Base-by-base conservation (phyloP, 2,113 vertebrate genomes). In the Neolamprologus modestus region DNA sequence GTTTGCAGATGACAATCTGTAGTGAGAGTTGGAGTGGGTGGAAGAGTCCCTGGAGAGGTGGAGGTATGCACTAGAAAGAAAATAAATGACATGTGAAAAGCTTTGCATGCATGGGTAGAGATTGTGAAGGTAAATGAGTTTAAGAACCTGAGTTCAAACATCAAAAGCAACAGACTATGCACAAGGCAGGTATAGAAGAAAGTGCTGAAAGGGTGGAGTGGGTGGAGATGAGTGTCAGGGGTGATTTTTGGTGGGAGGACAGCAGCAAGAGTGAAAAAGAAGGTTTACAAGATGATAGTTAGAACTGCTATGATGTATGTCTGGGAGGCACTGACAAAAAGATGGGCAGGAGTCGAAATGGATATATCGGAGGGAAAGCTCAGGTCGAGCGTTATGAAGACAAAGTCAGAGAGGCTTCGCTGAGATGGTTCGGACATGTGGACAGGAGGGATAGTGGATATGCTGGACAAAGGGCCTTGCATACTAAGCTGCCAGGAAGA, bases 321-420 rank as follows among this genome's bases (percentile, higher is more conserved):
- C 6, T 13, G 33, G 19, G 61, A 66, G 33, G 10, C 33, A 37
- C 33, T 66, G 19, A 66, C 33, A 37, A 37, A n/a, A 66, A n/a
- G 10, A 66, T 66, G 33, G 61, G 33, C 61, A 66, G 61, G 61
- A 37, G 61, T 66, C 2, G 0, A 37, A 37, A 66, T 66, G 61
- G 10, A 66, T 66, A 66, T 66, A 66, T 8, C 2, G 2, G 61
- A 66, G 61, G 61, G 33, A 66, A 0, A 0, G 61, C 19, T 66
- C 61, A 66, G 33, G 61, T 37, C 19, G 4, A 66, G 61, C 19
- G 7, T 37, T 66, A n/a, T 66, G 33, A 13, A 37, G 31, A 66
- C 10, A 66, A 66, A 8, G 10, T 66, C 3, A 66, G 61, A 63
- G 4, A 66, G 7, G 10, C 61, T 66, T 66, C 1, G 19, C 61